Conservation (phyloP, 2,888 invertebrate genomes). For the Cephus runcator region DNA sequence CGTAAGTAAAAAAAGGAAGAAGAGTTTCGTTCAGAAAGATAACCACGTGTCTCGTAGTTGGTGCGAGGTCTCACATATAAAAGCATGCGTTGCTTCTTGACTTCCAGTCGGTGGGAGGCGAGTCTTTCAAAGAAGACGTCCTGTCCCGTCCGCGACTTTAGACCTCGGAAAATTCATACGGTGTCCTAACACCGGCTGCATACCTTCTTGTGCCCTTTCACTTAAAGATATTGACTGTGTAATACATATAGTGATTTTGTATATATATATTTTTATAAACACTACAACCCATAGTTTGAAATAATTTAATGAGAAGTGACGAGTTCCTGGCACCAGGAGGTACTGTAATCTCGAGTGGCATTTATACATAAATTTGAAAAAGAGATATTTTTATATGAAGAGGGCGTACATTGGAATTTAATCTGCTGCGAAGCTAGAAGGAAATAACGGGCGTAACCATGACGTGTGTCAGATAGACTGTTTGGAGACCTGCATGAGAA, state of each 20-base stretch:
- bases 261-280: neutral
- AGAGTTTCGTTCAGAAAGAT: neutral
- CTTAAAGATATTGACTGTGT: neutral
- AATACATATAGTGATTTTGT: neutral
- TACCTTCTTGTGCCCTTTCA: neutral
- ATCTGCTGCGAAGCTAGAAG: neutral
- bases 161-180: neutral
- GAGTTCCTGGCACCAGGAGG: neutral
- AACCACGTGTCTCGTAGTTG: neutral
- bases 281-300: neutral
- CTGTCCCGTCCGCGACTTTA: neutral
- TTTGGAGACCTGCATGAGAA: neutral
- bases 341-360: neutral
- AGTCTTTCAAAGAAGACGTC: slow-evolving; percentile 5
- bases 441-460: neutral
- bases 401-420: neutral
- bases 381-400: neutral
- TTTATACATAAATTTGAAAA: neutral
- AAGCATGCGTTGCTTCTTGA: slow-evolving; percentile 35
- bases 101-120: slow-evolving; percentile 39
- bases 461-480: neutral
- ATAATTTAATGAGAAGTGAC: neutral
- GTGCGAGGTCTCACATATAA: slow-evolving; percentile 26
- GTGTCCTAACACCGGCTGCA: neutral
- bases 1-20: neutral